Base-by-base conservation (phyloP, 2,888 invertebrate species). In the Synanthedon vespiformis region DNA sequence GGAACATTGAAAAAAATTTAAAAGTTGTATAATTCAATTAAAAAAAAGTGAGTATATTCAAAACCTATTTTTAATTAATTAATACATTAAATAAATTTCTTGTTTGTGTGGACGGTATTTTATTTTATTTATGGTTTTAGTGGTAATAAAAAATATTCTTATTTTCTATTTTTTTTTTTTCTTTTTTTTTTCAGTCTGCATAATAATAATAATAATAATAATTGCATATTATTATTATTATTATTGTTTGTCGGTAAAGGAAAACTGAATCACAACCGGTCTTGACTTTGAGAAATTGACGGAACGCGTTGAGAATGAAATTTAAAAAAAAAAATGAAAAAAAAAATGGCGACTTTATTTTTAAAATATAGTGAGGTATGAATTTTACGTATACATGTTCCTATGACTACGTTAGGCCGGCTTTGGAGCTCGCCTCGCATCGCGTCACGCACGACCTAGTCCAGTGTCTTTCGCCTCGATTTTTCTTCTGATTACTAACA, bases 341-440 rank as follows among this genome's bases (percentile, higher is more conserved):
- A 22, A 22, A 4, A 22, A 4, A 5, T 53, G 44, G 55, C 55
- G 12, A 41, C 22, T 51, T 51, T 14, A 51, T 72, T 75, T 72
- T 75, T 73, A 74, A 75, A 75, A 16, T 1, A 70, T 77, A 79
- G 70, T 89, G 90, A 90, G 90, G 89, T 90, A 90, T 88, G 78
- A 73, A 74, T 89, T 90, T 18, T 22, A 90, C 90, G 90, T 90
- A 90, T 90, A 90, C 90, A 87, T 80, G 88, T 80, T 87, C 70
- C 74, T 81, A 81, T 56, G 34, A 22, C 48, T 48, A 48, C 6
- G 11, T 48, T 48, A 52, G n/a, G n/a, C n/a, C n/a, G n/a, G n/a
- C n/a, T n/a, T n/a, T n/a, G n/a, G n/a, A n/a, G n/a, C n/a, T n/a
- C n/a, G n/a, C n/a, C n/a, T n/a, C n/a, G n/a, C n/a, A n/a, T n/a